A percentile compares a stretch with the other conserved stretches of the same genome.
Evolutionary conservation across 2,113 vertebrate species (phyloP).

Genomic region (Ascaphus truei): DNA sequence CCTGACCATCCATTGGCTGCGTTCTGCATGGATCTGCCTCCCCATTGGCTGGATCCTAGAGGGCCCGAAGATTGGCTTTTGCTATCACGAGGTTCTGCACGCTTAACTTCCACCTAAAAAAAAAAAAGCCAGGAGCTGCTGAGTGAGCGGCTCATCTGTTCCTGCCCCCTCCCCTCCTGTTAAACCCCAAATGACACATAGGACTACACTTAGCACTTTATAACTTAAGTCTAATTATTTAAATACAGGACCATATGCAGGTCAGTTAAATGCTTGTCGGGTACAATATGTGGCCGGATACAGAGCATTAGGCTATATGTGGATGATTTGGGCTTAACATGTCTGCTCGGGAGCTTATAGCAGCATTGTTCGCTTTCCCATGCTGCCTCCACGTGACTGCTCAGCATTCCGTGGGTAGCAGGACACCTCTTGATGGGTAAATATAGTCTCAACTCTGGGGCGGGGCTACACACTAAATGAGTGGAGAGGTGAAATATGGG

Average conservation of each 20-base stretch:
- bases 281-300: slow-evolving; percentile 59
- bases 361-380: too few relatives aligned
- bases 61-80: slow-evolving; percentile 86
- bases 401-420: neutral
- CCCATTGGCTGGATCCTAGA: slow-evolving; percentile 88
- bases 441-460: too few relatives aligned
- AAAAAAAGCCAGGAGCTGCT: slow-evolving; percentile 70
- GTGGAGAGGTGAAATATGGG: neutral
- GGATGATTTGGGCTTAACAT: too few relatives aligned
- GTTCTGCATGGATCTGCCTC: slow-evolving; percentile 84
- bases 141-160: slow-evolving; percentile 28
- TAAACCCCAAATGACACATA: slow-evolving; percentile 66
- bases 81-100: slow-evolving; percentile 93
- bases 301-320: too few relatives aligned
- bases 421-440: neutral
- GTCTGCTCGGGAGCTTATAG: too few relatives aligned
- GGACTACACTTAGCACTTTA: slow-evolving; percentile 73
- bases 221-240: slow-evolving; percentile 72
- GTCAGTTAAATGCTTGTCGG: slow-evolving; percentile 88
- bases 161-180: slow-evolving; percentile 65
- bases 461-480: neutral
- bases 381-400: too few relatives aligned
- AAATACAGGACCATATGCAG: slow-evolving; percentile 67
- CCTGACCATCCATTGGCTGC: slow-evolving; percentile 96
- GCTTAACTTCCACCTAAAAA: slow-evolving; percentile 98